Conservation (phyloP, 2,888 invertebrate genomes). For the Plagodis pulveraria region DNA sequence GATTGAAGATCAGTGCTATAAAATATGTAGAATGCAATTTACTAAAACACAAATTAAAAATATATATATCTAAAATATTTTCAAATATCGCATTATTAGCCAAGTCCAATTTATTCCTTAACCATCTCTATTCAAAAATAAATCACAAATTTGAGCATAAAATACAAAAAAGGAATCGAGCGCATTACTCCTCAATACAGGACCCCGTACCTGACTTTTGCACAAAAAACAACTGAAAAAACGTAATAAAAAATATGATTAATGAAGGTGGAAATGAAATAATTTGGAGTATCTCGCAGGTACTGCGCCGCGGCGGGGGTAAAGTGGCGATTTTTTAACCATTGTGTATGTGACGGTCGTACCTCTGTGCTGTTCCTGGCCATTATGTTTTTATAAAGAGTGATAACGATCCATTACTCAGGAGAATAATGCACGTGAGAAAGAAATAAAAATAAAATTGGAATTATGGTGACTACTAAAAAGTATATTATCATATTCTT, state of each 20-base stretch:
- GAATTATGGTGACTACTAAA: too few relatives aligned
- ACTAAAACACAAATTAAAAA: too few relatives aligned
- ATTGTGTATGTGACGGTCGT: slow-evolving; percentile 28
- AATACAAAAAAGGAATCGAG: slow-evolving; percentile 53
- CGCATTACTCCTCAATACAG: slow-evolving; percentile 65
- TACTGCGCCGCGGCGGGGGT: slow-evolving; percentile 45
- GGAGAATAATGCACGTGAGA: slow-evolving; percentile 1
- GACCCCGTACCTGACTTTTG: slow-evolving; percentile 58
- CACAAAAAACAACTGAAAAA: slow-evolving; percentile 54
- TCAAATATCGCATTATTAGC: slow-evolving; percentile 2
- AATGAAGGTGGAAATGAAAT: slow-evolving; percentile 78
- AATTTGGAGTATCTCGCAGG: slow-evolving; percentile 64
- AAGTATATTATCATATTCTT: too few relatives aligned
- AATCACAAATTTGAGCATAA: slow-evolving; percentile 41
- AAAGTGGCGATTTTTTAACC: slow-evolving; percentile 66
- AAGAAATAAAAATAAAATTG: background rate
- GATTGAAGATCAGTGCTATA: too few relatives aligned
- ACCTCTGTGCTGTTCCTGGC: slow-evolving; percentile 2
- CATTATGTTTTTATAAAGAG: slow-evolving; percentile 10
- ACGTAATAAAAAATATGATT: slow-evolving; percentile 64
- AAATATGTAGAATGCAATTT: too few relatives aligned
- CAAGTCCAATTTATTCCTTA: slow-evolving; percentile 15
- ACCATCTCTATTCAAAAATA: slow-evolving; percentile 26
- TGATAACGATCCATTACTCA: slow-evolving; percentile 8
- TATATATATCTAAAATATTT: too few relatives aligned